These are phyloP conservation scores for Semaprochilodus insignis DNA, from an alignment of 2,797 vertebrate species.

Conservation along the genomic window DNA sequence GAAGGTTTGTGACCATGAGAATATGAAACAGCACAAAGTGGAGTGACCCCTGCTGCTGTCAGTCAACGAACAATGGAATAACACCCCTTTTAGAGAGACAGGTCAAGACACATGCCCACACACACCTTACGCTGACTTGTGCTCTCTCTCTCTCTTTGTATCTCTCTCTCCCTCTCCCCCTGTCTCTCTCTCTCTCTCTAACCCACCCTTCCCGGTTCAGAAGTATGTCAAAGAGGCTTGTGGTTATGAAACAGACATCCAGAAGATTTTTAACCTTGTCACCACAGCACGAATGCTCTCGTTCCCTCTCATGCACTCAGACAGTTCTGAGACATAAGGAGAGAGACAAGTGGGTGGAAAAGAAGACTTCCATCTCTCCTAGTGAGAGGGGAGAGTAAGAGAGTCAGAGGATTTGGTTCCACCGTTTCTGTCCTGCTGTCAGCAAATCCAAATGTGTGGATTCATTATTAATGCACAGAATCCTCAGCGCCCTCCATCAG, in stretches of 20 bases:
- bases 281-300: slow-evolving; percentile 11
- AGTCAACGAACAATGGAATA: background rate
- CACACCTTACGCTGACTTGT: slow-evolving; percentile 22
- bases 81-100: background rate
- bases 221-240: slow-evolving; percentile 19
- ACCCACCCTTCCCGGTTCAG: background rate
- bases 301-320: background rate
- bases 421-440: slow-evolving; percentile 68
- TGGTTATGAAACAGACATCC: slow-evolving; percentile 15
- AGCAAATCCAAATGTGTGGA: slow-evolving; percentile 75
- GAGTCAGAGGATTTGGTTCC: slow-evolving; percentile 59
- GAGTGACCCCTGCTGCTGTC: too few relatives aligned
- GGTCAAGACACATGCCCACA: background rate
- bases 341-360: slow-evolving; percentile 29
- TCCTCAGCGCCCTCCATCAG: slow-evolving; percentile 74
- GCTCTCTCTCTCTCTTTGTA: background rate
- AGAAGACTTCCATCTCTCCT: slow-evolving; percentile 23
- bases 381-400: slow-evolving; percentile 44
- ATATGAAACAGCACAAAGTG: too few relatives aligned
- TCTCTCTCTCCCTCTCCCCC: slow-evolving; percentile 12
- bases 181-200: slow-evolving; percentile 19
- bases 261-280: slow-evolving; percentile 17
- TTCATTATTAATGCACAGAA: slow-evolving; percentile 84
- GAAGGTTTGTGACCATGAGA: background rate
- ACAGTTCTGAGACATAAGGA: slow-evolving; percentile 32